phyloP scores from a whole-genome alignment of 2,113 vertebrate species.

The Seriola rivoliana region DNA sequence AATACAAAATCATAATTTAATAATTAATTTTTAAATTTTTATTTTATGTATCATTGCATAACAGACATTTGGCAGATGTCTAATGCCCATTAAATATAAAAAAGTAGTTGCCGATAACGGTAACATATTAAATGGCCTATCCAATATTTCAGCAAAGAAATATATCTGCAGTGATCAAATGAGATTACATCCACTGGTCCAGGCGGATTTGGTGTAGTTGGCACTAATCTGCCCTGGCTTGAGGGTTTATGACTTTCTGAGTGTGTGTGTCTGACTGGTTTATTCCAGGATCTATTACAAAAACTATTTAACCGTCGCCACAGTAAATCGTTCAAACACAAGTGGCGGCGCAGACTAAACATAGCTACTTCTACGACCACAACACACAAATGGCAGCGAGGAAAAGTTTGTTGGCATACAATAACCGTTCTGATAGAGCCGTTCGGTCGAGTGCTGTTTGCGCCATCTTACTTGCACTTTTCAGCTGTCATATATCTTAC shows the following conservation, averaged over 20 bases:
- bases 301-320: constrained; percentile 68
- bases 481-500: constrained; percentile 51
- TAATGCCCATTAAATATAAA: neutral
- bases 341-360: constrained; percentile 1
- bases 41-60: neutral
- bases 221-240: constrained; percentile 88
- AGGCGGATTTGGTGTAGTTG: constrained; percentile 86
- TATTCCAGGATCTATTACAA: constrained; percentile 72
- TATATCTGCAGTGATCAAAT: constrained; percentile 86
- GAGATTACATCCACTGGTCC: constrained; percentile 87
- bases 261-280: constrained; percentile 71
- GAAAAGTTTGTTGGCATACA: constrained; percentile 33
- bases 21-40: neutral
- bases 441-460: constrained; percentile 26
- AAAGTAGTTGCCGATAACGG: constrained; percentile 43
- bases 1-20: neutral
- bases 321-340: constrained; percentile 61
- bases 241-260: constrained; percentile 81
- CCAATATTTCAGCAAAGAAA: constrained; percentile 77
- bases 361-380: constrained; percentile 4
- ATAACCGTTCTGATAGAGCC: neutral
- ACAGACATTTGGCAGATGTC: neutral
- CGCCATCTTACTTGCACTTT: constrained; percentile 54
- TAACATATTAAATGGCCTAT: constrained; percentile 67
- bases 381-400: constrained; percentile 11